A percentile compares a stretch with the other conserved stretches of the same genome.
Evolutionary conservation across 2,888 invertebrate species (phyloP).

Genomic region (Darwinula stevensoni): DNA sequence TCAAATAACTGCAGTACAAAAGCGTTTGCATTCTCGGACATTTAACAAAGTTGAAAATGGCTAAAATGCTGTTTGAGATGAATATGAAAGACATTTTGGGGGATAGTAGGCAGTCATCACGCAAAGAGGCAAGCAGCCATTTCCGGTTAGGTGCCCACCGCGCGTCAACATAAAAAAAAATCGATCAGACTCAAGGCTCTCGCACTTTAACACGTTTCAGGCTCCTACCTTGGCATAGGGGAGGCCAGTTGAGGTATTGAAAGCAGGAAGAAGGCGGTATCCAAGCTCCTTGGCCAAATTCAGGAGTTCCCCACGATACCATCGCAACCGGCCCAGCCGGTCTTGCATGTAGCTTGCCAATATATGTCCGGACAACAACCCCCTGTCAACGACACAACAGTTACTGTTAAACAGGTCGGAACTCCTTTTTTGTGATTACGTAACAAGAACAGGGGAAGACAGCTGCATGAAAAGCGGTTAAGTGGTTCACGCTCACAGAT

Average conservation of each 20-base stretch:
- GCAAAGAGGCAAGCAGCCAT: too few species aligned
- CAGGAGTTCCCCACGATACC: slow-evolving; percentile 58
- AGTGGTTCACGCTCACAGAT: too few species aligned
- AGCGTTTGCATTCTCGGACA: too few species aligned
- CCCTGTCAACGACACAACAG: slow-evolving; percentile 24
- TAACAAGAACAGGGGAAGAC: too few species aligned
- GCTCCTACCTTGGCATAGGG: slow-evolving; percentile 59
- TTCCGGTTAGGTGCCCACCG: too few species aligned
- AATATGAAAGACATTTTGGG: too few species aligned
- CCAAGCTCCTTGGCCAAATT: slow-evolving; percentile 75
- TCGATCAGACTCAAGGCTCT: slow-evolving; percentile 4
- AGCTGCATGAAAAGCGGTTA: not conserved
- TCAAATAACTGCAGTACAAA: too few species aligned
- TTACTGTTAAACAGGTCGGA: not conserved
- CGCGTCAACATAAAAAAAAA: too few species aligned
- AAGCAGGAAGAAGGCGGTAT: slow-evolving; percentile 72
- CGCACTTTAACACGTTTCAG: slow-evolving; percentile 11
- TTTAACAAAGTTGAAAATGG: too few species aligned
- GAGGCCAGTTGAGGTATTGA: slow-evolving; percentile 88
- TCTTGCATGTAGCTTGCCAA: slow-evolving; percentile 50
- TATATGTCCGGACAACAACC: slow-evolving; percentile 70
- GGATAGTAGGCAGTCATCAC: too few species aligned
- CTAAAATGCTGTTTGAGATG: too few species aligned
- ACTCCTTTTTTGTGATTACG: not conserved
- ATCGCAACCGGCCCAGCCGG: slow-evolving; percentile 36